phyloP scores from a whole-genome alignment of 37 sponge, comb jelly and placozoan genomes.

The Tethya wilhelma region DNA sequence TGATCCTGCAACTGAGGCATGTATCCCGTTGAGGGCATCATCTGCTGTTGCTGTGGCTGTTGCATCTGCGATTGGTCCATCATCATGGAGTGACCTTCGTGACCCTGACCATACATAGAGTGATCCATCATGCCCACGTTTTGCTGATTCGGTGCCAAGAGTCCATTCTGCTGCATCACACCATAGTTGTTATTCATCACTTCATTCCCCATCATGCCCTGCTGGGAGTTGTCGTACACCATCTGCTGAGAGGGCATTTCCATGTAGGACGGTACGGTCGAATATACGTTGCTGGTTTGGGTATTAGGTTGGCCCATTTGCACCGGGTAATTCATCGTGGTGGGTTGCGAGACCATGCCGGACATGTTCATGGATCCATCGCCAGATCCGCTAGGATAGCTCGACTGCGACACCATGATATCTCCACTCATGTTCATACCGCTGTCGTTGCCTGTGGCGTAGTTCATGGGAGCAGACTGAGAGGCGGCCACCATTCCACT shows the following conservation, averaged over 20 bases:
- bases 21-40: neutral
- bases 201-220: neutral
- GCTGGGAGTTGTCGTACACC: neutral
- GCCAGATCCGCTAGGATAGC: too few relatives aligned
- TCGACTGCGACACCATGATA: too few relatives aligned
- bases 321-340: too few relatives aligned
- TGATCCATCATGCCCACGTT: neutral
- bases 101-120: neutral
- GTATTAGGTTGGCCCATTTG: neutral
- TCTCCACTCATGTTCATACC: too few relatives aligned
- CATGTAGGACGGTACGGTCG: neutral
- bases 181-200: neutral
- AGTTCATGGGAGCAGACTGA: too few relatives aligned
- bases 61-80: neutral
- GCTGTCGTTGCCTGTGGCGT: too few relatives aligned
- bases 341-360: too few relatives aligned
- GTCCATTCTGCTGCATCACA: neutral
- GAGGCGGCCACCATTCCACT: too few relatives aligned
- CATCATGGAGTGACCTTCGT: neutral
- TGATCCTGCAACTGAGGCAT: conserved; percentile 6
- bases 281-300: neutral
- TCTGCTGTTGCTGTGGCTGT: conserved; percentile 22
- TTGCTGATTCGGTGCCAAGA: neutral
- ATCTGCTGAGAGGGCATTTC: neutral
- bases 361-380: too few relatives aligned